Percentiles rank a stretch among this genome's conserved stretches.
phyloP scores from a whole-genome alignment of 2,888 invertebrate species.

The Pelosia muscerda region DNA sequence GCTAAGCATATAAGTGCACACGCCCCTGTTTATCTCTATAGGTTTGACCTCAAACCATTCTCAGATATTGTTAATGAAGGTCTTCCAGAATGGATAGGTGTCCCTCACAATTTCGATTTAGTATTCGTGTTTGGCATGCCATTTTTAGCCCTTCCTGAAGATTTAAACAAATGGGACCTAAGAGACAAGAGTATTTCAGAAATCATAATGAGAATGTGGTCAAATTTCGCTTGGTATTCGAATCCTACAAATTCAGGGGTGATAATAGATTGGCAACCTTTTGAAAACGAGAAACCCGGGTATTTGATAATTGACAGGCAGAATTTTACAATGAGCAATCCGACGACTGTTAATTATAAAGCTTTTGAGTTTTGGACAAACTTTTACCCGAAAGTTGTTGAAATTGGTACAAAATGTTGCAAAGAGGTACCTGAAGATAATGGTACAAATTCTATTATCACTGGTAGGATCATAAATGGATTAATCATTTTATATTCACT shows the following conservation, averaged over 20 bases:
- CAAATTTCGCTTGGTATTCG: slow-evolving; percentile 91
- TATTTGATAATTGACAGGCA: slow-evolving; percentile 91
- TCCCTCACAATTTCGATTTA: slow-evolving; percentile 93
- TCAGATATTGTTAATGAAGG: slow-evolving; percentile 88
- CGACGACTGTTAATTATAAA: slow-evolving; percentile 90
- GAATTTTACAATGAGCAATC: slow-evolving; percentile 92
- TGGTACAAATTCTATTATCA: slow-evolving; percentile 61
- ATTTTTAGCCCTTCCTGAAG: slow-evolving; percentile 88
- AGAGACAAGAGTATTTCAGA: slow-evolving; percentile 93
- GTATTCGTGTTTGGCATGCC: slow-evolving; percentile 94
- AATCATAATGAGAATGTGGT: slow-evolving; percentile 93
- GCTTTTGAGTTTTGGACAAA: slow-evolving; percentile 94
- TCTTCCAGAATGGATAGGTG: slow-evolving; percentile 92
- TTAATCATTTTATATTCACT: slow-evolving; percentile 64
- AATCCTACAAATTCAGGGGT: slow-evolving; percentile 91
- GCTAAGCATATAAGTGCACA: slow-evolving; percentile 89
- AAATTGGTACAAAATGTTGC: slow-evolving; percentile 92
- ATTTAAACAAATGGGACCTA: slow-evolving; percentile 90
- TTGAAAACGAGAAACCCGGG: slow-evolving; percentile 89
- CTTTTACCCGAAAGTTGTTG: slow-evolving; percentile 92
- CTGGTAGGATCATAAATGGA: slow-evolving; percentile 59
- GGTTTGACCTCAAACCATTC: slow-evolving; percentile 92
- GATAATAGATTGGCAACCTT: slow-evolving; percentile 92
- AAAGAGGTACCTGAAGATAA: slow-evolving; percentile 85
- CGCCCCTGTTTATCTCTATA: slow-evolving; percentile 89